Base-by-base conservation (phyloP, 2,113 vertebrate genomes). In the Rhabdomys dilectus region DNA sequence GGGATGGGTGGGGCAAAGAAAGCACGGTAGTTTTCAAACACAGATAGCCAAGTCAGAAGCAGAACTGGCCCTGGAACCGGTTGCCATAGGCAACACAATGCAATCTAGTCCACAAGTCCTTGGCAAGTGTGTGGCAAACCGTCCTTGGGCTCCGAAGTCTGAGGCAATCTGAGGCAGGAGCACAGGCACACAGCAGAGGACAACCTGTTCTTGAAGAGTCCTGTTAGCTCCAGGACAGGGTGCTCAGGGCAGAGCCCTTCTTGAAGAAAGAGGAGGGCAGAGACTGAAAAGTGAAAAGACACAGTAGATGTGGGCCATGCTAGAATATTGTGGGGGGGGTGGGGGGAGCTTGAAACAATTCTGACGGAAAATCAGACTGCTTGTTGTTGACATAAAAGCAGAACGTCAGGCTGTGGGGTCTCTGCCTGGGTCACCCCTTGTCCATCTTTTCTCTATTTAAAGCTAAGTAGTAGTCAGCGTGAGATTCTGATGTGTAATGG, bases 31-130 rank as follows among this genome's bases (percentile, higher is more conserved):
- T 81, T 87, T 77, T 94, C 72, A 94, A 96, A 96, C 15, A 90
- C 53, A 45, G 42, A 7, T 31, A n/a, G 58, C 45, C 34, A 75
- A 87, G 56, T 68, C 77, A 95, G 82, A 87, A 36, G 26, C 68
- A 80, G 89, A 80, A 85, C 29, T 29, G 6, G 48, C 62, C 93
- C 95, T 26, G 17, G 75, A 51, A 80, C 22, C 21, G 3, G 96
- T 94, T 98, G 96, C 64, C 84, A 45, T 48, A 76, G 62, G 90
- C 89, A 94, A 96, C 93, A 60, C 15, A 91, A 85, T 17, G 17
- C 48, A 60, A 42, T 31, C 86, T 64, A 29, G 17, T 80, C 88
- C 88, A 82, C 0, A 0, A 34, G 34, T 88, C 95, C 96, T 88
- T 94, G 92, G 62, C 75, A 45, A 34, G 17, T n/a, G 39, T 7